These are phyloP conservation scores for Ambastaia sidthimunki DNA, from an alignment of 2,797 vertebrate species.

Conservation along the genomic window DNA sequence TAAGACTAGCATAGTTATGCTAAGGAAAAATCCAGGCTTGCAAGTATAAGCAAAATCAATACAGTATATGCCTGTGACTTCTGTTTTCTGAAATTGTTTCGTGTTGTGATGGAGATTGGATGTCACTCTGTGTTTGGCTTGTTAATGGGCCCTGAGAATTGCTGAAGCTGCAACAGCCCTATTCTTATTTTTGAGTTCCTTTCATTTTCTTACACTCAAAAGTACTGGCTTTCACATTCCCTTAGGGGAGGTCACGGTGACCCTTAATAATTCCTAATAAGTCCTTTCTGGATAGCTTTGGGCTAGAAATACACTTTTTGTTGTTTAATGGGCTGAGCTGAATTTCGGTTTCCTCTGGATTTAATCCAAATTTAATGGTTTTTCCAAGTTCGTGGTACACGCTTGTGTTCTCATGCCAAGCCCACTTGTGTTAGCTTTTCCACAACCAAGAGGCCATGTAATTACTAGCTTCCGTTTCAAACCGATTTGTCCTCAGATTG, in stretches of 20 bases:
- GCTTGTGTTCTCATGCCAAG: constrained; percentile 24
- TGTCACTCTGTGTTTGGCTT: not conserved
- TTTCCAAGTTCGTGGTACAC: constrained; percentile 11
- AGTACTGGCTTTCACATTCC: not conserved
- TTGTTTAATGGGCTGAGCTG: constrained; percentile 16
- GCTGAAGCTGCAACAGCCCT: not conserved
- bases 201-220: constrained; percentile 13
- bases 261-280: constrained; percentile 22
- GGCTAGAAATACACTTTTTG: constrained; percentile 22
- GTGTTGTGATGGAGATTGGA: not conserved
- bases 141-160: constrained; percentile 7
- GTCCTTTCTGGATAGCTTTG: constrained; percentile 13
- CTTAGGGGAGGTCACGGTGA: constrained; percentile 23
- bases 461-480: constrained; percentile 58
- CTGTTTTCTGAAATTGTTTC: not conserved
- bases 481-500: constrained; percentile 53
- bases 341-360: constrained; percentile 23
- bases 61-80: not conserved
- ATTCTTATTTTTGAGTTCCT: not conserved
- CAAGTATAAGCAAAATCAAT: not conserved
- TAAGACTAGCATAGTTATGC: not conserved
- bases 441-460: constrained; percentile 56
- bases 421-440: constrained; percentile 40
- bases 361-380: constrained; percentile 14
- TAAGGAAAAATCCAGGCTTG: not conserved